phyloP scores from a whole-genome alignment of 2,113 vertebrate species.

The Synchiropus splendidus region DNA sequence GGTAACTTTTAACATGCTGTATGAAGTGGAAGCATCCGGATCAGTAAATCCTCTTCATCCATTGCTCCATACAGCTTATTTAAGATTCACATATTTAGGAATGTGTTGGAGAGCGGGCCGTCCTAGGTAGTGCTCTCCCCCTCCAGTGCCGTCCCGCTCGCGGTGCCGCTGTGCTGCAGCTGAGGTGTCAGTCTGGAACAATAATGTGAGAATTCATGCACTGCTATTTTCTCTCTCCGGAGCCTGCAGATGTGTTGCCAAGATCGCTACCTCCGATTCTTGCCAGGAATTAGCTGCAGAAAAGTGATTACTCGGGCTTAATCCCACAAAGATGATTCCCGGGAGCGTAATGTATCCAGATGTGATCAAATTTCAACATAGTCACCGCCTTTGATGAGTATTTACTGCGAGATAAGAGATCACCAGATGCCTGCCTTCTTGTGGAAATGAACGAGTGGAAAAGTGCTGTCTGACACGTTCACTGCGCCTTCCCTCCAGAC shows the following conservation, averaged over 20 bases:
- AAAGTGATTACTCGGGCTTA: slow-evolving; percentile 29
- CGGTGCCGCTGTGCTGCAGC: slow-evolving; percentile 29
- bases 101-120: too few relatives aligned
- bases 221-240: slow-evolving; percentile 17
- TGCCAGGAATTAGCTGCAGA: slow-evolving; percentile 22
- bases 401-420: too few relatives aligned
- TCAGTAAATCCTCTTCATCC: too few relatives aligned
- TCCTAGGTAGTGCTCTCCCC: slow-evolving; percentile 18
- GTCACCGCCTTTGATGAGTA: not conserved
- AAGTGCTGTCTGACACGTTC: too few relatives aligned
- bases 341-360: slow-evolving; percentile 18
- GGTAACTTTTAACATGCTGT: too few relatives aligned
- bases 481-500: too few relatives aligned
- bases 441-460: too few relatives aligned
- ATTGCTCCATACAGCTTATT: too few relatives aligned
- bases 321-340: slow-evolving; percentile 15
- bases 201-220: slow-evolving; percentile 41
- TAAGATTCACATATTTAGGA: too few relatives aligned
- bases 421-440: too few relatives aligned
- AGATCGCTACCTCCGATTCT: slow-evolving; percentile 21
- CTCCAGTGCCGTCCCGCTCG: slow-evolving; percentile 39
- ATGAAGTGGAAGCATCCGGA: too few relatives aligned
- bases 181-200: slow-evolving; percentile 30
- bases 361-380: slow-evolving; percentile 9
- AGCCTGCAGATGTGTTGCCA: slow-evolving; percentile 46